Evolutionary conservation across 64 coral and sea anemone species (phyloP), one percentile per base, ranked within the genome.

Genomic region (Cladopsammia gracilis): DNA sequence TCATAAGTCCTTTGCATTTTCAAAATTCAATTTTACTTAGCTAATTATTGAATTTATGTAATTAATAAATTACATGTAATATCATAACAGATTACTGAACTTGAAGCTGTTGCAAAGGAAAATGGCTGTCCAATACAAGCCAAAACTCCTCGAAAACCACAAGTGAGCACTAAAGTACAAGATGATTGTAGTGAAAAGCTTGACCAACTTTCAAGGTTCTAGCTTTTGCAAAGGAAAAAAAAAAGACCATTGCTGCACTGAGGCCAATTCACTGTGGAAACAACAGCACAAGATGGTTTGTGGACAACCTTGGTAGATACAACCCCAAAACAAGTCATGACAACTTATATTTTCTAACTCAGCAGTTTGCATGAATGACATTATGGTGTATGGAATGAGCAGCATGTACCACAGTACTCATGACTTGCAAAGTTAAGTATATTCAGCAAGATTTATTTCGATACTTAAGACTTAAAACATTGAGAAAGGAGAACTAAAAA

Each of bases 211-310:
- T 83, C 79, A 23, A 83, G 79, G 12, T 67, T 62, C 15, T 26
- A 84, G 65, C 42, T 66, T 24, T 49, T 67, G 0, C 42, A 58
- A 84, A 62, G 59, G 56, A n/a, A n/a, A 82, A 34, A 66, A 84
- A 84, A 66, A 84, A 84, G 80, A 84, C 80, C 15, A 18, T 84
- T 4, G 80, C 61, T 84, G 60, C 26, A 65, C 25, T 85, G 11
- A 48, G 42, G 45, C 60, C 60, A 67, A 85, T 85, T 20, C 81
- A 85, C 22, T 85, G 81, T 85, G 81, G 16, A 23, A 47, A 25
- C 13, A 66, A 67, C 62, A 57, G 78, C 72, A 2, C 24, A 71
- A 25, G 90, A 93, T 88, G 91, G 83, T 12, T 70, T 93, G 74
- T 93, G 74, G 85, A 93, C 61, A 6, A 93, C 51, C 5, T 58